Conservation (phyloP, 2,113 vertebrate species). For the Picathartes gymnocephalus region DNA sequence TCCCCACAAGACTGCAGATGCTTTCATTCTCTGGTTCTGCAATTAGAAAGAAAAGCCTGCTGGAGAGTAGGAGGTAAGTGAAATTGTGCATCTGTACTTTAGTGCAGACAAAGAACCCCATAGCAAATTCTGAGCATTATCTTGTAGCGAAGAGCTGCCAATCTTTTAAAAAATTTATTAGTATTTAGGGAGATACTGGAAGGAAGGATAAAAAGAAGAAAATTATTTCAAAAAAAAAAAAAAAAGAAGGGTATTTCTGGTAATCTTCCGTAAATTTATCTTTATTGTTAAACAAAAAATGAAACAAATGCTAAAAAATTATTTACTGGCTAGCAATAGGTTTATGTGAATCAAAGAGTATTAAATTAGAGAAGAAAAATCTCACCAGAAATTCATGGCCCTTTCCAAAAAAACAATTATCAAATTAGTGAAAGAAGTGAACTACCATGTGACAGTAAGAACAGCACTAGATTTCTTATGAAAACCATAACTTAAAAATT, state of each 20-base stretch:
- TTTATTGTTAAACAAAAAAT: neutral
- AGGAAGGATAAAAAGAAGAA: neutral
- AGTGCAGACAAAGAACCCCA: neutral
- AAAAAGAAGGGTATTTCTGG: neutral
- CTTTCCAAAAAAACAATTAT: constrained; percentile 6
- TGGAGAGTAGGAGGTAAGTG: neutral
- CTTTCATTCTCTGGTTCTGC: neutral
- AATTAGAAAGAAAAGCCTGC: neutral
- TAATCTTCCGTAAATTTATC: neutral
- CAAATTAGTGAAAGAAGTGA: constrained; percentile 12
- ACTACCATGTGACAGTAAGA: neutral
- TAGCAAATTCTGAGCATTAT: neutral
- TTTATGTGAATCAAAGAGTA: neutral
- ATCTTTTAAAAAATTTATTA: neutral
- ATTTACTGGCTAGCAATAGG: neutral
- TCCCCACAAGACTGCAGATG: neutral
- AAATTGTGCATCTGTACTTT: neutral
- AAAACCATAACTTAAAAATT: constrained; percentile 11
- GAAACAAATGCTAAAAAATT: neutral
- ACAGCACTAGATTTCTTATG: neutral
- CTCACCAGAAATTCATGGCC: neutral
- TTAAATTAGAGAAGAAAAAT: neutral
- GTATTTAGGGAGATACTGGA: neutral
- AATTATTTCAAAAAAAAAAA: neutral
- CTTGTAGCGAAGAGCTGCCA: neutral